phyloP scores from a whole-genome alignment of 2,888 invertebrate species.

The Orchesellides sinensis region DNA sequence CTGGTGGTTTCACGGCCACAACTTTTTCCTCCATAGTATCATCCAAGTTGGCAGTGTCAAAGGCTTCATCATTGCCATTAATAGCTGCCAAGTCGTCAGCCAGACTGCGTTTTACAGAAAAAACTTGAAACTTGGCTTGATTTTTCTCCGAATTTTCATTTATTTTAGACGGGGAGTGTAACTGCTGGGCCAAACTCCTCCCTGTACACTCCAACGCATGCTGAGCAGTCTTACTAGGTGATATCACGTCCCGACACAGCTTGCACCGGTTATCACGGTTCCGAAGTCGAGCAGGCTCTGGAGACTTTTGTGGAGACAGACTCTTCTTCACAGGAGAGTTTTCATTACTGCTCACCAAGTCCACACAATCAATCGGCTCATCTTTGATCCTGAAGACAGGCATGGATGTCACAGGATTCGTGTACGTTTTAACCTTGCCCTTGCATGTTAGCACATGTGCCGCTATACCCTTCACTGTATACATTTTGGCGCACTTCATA shows the following conservation, averaged over 20 bases:
- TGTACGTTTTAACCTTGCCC: background rate
- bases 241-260: slow-evolving; percentile 61
- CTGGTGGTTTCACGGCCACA: too few relatives aligned
- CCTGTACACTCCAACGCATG: slow-evolving; percentile 65
- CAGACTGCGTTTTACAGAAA: too few relatives aligned
- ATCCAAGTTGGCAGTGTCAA: too few relatives aligned
- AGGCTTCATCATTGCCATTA: too few relatives aligned
- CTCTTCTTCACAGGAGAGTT: slow-evolving; percentile 19
- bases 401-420: background rate
- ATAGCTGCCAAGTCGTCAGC: too few relatives aligned
- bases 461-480: slow-evolving; percentile 42
- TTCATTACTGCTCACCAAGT: slow-evolving; percentile 25
- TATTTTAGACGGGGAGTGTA: background rate
- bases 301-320: background rate
- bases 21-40: too few relatives aligned
- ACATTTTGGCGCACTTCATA: slow-evolving; percentile 65
- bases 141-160: too few relatives aligned
- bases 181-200: background rate
- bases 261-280: slow-evolving; percentile 69
- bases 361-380: background rate
- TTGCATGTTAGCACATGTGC: slow-evolving; percentile 8
- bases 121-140: too few relatives aligned
- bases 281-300: slow-evolving; percentile 52
- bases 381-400: slow-evolving; percentile 24
- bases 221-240: slow-evolving; percentile 68